Base-by-base conservation (phyloP, 2,113 vertebrate genomes). In the Esox niger region DNA sequence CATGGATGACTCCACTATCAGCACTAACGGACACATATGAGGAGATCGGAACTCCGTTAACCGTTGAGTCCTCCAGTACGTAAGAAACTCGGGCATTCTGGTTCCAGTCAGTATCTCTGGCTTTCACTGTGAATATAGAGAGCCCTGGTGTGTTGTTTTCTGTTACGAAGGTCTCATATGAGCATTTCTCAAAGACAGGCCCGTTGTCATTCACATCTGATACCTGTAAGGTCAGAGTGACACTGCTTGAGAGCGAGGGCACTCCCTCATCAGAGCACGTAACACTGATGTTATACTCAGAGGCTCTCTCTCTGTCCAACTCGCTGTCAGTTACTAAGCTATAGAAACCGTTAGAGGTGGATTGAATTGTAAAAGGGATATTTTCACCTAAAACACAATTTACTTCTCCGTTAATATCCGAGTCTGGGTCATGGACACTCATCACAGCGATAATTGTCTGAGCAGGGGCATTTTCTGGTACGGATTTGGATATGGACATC, bases 311-410 rank as follows among this genome's bases (percentile, higher is more conserved):
- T 65, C 75, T 70, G 58, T 79, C 79, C 54, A 88, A 66, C 2
- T 78, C 69, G 56, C 66, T 68, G 49, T 81, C 77, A 64, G 84
- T 80, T 25, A 82, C 61, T 27, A 88, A 61, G 0, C 85, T 83
- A 31, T 79, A 89, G 31, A 88, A 83, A 73, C 84, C 80, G 60
- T 75, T 85, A 1, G 88, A 86, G 1, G 88, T 76, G 43, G 86
- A 72, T 55, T 79, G 57, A 5, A 91, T 73, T 1, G 54, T 62
- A 60, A 79, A 86, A 0, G 84, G 81, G 30, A 79, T 64, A 56
- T 80, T 76, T 13, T 72, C 77, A 32, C 62, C 62, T 2, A 80
- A 49, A 23, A 1, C 35, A 55, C 77, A 81, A 17, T 67, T 68
- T 0, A 83, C 74, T 10, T 79, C 66, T 2, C 84, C 84, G 71